A percentile compares a stretch with the other conserved stretches of the same genome.
Conservation (phyloP, 2,113 vertebrate species). For the Cryptomyrus ogoouensis region DNA sequence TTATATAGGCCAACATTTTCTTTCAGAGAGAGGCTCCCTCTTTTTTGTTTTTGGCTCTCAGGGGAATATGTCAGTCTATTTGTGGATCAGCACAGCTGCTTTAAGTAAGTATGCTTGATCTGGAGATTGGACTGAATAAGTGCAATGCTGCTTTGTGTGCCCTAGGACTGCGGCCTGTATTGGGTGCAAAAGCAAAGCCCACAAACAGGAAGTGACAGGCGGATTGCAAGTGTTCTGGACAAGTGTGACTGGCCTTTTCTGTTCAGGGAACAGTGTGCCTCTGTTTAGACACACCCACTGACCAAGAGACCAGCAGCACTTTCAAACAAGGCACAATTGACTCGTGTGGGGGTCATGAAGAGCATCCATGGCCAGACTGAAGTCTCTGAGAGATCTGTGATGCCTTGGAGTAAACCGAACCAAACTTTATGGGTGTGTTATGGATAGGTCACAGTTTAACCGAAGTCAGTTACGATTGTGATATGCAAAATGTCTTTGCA, state of each 20-base stretch:
- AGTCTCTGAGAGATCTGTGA: neutral
- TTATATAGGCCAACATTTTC: constrained; percentile 59
- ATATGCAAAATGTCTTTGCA: neutral
- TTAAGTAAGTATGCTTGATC: constrained; percentile 28
- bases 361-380: neutral
- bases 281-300: constrained; percentile 12
- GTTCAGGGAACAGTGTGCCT: constrained; percentile 10
- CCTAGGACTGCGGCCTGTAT: neutral
- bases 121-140: neutral
- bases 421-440: neutral
- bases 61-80: constrained; percentile 57
- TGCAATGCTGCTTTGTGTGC: neutral
- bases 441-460: neutral
- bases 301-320: neutral
- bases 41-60: constrained; percentile 50
- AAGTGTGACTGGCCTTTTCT: neutral
- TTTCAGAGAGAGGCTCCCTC: constrained; percentile 37
- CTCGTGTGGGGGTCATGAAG: constrained; percentile 9
- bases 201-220: constrained; percentile 14
- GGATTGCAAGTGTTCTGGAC: neutral
- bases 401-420: neutral
- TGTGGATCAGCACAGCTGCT: constrained; percentile 47
- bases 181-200: neutral
- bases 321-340: neutral
- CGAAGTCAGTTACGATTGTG: neutral